phyloP scores from a whole-genome alignment of 2,113 vertebrate species.

The Rhea pennata region DNA sequence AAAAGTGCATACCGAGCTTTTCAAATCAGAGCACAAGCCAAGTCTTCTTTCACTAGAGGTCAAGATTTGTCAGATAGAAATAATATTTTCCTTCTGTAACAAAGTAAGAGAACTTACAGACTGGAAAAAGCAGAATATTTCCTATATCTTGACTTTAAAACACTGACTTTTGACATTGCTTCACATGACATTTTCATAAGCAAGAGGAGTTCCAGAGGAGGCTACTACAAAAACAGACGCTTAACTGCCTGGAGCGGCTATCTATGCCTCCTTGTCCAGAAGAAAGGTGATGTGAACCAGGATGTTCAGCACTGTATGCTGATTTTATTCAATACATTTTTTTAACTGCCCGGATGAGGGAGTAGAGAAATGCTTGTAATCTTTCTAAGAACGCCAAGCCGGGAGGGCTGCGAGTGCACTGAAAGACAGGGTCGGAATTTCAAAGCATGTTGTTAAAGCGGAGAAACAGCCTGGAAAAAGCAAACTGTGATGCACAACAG shows the following conservation, averaged over 20 bases:
- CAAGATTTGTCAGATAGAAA: neutral
- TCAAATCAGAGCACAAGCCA: neutral
- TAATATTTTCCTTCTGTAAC: neutral
- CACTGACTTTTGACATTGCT: neutral
- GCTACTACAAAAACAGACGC: neutral
- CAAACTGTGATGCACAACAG: too few species aligned
- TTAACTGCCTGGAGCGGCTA: neutral
- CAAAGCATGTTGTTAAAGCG: neutral
- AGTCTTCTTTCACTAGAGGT: neutral
- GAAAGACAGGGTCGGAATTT: neutral
- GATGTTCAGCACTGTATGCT: fast-evolving
- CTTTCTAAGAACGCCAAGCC: neutral
- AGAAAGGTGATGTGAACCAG: neutral
- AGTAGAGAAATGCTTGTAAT: neutral
- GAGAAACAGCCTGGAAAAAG: neutral
- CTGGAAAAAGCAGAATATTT: neutral
- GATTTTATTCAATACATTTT: neutral
- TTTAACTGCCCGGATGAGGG: neutral
- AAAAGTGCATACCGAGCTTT: neutral
- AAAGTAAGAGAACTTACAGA: neutral
- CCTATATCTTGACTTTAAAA: neutral
- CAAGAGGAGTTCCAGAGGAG: neutral
- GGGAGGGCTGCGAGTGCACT: neutral
- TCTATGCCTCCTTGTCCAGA: neutral
- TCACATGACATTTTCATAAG: neutral